These are phyloP conservation scores for Chascanopsetta lugubris DNA, from an alignment of 2,113 vertebrate genomes.

Conservation along the genomic window DNA sequence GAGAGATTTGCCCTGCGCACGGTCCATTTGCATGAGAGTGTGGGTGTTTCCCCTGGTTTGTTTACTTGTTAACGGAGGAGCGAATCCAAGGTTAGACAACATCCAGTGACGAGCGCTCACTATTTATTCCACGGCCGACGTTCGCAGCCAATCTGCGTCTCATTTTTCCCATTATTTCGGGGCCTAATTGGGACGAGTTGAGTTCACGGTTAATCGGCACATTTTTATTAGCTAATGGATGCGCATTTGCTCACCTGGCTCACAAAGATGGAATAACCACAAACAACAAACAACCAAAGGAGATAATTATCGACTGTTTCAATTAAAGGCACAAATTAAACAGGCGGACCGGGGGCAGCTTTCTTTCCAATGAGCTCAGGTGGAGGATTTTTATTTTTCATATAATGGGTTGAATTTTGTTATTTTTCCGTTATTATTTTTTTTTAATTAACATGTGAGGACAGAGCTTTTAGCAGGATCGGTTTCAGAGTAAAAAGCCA, in stretches of 20 bases:
- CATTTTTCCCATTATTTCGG: conserved; percentile 51
- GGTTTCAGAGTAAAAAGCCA: not conserved
- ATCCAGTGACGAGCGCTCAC: conserved; percentile 55
- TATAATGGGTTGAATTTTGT: conserved; percentile 25
- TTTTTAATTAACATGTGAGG: conserved; percentile 4
- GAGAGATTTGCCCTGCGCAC: conserved; percentile 70
- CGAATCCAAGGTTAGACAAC: conserved; percentile 49
- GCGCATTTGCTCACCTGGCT: conserved; percentile 55
- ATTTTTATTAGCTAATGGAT: conserved; percentile 52
- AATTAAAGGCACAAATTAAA: conserved; percentile 48
- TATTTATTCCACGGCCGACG: conserved; percentile 29
- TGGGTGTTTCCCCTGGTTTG: conserved; percentile 66
- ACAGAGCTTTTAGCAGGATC: not conserved
- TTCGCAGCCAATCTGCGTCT: conserved; percentile 43
- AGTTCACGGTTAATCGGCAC: conserved; percentile 31
- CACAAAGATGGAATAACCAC: conserved; percentile 43
- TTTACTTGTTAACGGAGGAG: conserved; percentile 68
- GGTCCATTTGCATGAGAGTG: conserved; percentile 71
- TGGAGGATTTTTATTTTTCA: conserved; percentile 43
- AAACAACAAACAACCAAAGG: conserved; percentile 54
- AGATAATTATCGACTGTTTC: conserved; percentile 65
- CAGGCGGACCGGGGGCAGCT: conserved; percentile 7
- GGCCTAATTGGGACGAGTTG: conserved; percentile 49
- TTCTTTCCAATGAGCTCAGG: conserved; percentile 26
- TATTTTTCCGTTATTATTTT: too few species aligned